Base-by-base conservation (phyloP, 2,797 vertebrate genomes). In the Nyctalus aviator region DNA sequence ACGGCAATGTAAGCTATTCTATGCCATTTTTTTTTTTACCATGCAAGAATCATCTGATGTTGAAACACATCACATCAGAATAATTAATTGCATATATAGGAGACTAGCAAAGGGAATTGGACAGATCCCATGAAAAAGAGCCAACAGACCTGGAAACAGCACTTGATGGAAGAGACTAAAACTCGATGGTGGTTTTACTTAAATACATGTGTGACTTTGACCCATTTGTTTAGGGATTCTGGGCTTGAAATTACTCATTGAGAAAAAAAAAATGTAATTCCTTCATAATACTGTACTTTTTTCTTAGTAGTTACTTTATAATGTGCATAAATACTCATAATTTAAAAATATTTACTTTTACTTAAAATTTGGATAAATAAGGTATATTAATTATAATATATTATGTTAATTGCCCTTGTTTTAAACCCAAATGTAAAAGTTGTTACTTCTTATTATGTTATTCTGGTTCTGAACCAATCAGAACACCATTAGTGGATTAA, bases 261-360 rank as follows among this genome's bases (percentile, higher is more conserved):
- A 30, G 10, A 48, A 55, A 53, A 55, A 17, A 59, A 72, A 37
- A 48, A 25, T 15, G 32, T 50, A 66, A 77, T 25, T 85, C 5
- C 14, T 9, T 53, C 82, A 25, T 62, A 84, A 64, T 8, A 66
- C 10, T 82, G 50, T 66, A 11, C 8, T 79, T 44, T n/a, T 75
- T 87, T 73, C 13, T 84, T 87, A 35, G 18, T 3, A 78, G 69
- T 46, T 85, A 44, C 35, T 66, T 3, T 21, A 32, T 62, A 23
- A 37, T 20, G 6, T 69, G 4, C 8, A 44, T 88, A 82, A 55
- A 82, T 75, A 64, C 17, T 50, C 32, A 7, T 75, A 21, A 64
- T 66, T 78, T 48, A 59, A 62, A 84, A 79, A 35, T 76, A 64
- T 30, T 78, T 73, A 37, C 59, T 59, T 95, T 88, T 88, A 68